Conservation (phyloP, 1,140 invertebrate species). For the Trichomalopsis sarcophagae region DNA sequence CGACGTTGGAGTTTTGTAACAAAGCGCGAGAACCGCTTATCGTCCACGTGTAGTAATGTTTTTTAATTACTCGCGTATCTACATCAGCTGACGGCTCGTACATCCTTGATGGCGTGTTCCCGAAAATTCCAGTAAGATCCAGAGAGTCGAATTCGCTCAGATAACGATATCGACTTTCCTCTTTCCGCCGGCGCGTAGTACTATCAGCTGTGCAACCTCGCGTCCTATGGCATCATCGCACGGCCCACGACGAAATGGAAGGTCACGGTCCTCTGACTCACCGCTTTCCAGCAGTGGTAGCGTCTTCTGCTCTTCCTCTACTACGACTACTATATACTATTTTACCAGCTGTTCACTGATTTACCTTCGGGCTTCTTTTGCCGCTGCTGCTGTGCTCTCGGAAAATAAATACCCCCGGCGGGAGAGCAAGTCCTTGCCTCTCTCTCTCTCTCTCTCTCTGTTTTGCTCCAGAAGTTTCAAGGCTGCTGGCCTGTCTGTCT, state of each 20-base stretch:
- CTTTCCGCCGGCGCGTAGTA: no score
- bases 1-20: no score
- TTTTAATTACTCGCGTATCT: no score
- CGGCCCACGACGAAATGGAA: slow-evolving; percentile 46
- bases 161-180: no score
- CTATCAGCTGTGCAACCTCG: neutral
- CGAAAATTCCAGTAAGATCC: no score
- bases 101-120: no score
- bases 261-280: slow-evolving; percentile 57
- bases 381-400: neutral
- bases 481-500: neutral
- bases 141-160: no score
- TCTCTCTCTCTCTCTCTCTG: slow-evolving; percentile 19
- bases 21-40: no score
- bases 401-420: neutral
- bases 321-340: slow-evolving; percentile 44
- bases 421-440: slow-evolving; percentile 20
- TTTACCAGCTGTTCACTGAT: slow-evolving; percentile 49
- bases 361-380: slow-evolving; percentile 21
- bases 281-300: neutral
- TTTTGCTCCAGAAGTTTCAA: slow-evolving; percentile 44
- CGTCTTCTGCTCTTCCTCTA: slow-evolving; percentile 8
- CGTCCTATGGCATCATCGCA: neutral
- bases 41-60: no score
- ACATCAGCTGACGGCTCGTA: no score